Conservation (phyloP, 2,888 invertebrate species). For the Xiphydria camelus region DNA sequence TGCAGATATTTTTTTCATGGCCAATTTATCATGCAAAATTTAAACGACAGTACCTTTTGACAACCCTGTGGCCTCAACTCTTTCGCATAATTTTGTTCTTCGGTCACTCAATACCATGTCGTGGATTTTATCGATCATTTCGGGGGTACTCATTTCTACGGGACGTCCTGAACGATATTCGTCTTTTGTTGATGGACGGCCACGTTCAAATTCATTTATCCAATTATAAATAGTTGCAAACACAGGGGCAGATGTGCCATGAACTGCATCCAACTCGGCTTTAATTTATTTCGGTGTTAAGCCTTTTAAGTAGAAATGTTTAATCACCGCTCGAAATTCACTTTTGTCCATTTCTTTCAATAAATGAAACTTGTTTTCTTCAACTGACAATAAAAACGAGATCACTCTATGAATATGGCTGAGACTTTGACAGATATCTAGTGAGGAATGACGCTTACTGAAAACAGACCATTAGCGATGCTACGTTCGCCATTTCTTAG, state of each 20-base stretch:
- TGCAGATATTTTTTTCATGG: slow-evolving; percentile 5
- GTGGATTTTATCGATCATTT: slow-evolving; percentile 31
- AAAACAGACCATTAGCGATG: no score
- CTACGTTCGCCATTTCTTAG: no score
- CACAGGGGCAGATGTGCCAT: no score
- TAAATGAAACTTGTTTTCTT: slow-evolving; percentile 6
- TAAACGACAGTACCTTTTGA: slow-evolving; percentile 10
- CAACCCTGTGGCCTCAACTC: slow-evolving; percentile 23
- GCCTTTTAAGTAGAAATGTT: slow-evolving; percentile 17
- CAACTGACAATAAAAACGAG: slow-evolving; percentile 7
- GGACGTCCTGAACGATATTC: no score
- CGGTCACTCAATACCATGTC: slow-evolving; percentile 26
- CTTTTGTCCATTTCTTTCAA: no score
- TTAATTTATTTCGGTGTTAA: slow-evolving; percentile 21
- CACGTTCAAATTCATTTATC: slow-evolving; percentile 24
- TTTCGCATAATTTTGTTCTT: slow-evolving; percentile 28
- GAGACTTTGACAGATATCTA: slow-evolving; percentile 1
- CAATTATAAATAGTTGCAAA: slow-evolving; percentile 16
- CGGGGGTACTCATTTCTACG: no score
- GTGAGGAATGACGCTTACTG: no score
- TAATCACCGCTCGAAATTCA: no score
- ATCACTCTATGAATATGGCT: slow-evolving; percentile 1
- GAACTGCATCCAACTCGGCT: slow-evolving; percentile 19
- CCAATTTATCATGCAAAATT: slow-evolving; percentile 5
- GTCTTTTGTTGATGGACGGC: slow-evolving; percentile 20